Percentiles rank a stretch among this genome's conserved stretches.
Evolutionary conservation across 2,888 invertebrate genomes (phyloP).

Genomic region (Oxystoma pomonae): DNA sequence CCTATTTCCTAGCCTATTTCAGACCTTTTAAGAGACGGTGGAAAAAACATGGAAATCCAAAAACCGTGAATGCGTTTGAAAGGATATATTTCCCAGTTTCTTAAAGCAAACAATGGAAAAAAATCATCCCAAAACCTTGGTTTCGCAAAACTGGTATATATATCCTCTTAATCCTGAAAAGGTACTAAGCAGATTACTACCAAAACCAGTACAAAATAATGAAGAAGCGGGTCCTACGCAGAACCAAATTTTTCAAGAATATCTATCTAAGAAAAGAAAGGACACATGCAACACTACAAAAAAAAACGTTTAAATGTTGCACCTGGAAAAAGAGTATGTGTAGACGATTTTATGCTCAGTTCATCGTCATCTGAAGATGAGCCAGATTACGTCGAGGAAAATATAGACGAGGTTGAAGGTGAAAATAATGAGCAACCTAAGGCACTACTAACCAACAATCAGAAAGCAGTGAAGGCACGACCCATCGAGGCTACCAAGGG

Average conservation of each 20-base stretch:
- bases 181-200: not conserved
- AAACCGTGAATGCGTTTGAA: slow-evolving; percentile 1
- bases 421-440: not conserved
- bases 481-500: not conserved
- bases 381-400: not conserved
- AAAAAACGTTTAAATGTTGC: not conserved
- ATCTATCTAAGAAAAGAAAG: not conserved
- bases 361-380: not conserved
- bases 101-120: not conserved
- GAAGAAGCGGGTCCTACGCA: not conserved
- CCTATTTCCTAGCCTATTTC: slow-evolving; percentile 6
- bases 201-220: not conserved
- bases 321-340: not conserved
- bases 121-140: not conserved
- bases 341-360: not conserved
- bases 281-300: not conserved
- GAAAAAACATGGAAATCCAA: slow-evolving; percentile 2
- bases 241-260: not conserved
- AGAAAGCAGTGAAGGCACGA: not conserved
- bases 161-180: not conserved
- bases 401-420: not conserved
- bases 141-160: not conserved
- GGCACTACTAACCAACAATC: no score
- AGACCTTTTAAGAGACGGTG: slow-evolving; percentile 4
- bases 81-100: slow-evolving; percentile 6